Evolutionary conservation across 2,888 invertebrate species (phyloP).

Genomic region (Horisme vitalbata): DNA sequence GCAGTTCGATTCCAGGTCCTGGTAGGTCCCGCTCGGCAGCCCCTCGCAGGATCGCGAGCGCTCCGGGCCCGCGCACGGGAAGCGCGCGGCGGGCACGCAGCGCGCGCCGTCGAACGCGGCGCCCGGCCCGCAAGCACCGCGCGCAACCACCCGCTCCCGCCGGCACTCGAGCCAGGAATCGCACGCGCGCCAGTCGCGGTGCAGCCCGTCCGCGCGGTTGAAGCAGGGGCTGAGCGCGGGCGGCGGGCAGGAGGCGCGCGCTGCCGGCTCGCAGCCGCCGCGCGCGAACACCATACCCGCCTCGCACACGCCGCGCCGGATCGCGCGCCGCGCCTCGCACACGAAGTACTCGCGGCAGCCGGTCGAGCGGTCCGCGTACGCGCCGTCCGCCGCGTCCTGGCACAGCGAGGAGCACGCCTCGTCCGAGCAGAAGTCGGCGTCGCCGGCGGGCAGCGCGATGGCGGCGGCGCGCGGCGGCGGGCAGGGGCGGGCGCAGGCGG

Average conservation of each 20-base stretch:
- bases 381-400: conserved; percentile 76
- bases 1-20: conserved; percentile 77
- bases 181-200: conserved; percentile 76
- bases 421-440: conserved; percentile 76
- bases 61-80: conserved; percentile 75
- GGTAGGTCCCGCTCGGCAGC: conserved; percentile 80
- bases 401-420: conserved; percentile 77
- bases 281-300: conserved; percentile 77
- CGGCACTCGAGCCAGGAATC: conserved; percentile 77
- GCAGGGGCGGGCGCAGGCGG: conserved; percentile 53
- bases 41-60: conserved; percentile 66
- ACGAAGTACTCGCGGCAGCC: conserved; percentile 83
- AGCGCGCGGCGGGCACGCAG: conserved; percentile 64
- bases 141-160: conserved; percentile 65
- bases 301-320: conserved; percentile 81
- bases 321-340: conserved; percentile 77
- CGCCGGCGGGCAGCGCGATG: conserved; percentile 74
- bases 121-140: conserved; percentile 72
- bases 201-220: conserved; percentile 67
- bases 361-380: conserved; percentile 79
- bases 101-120: conserved; percentile 76
- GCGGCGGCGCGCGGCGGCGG: conserved; percentile 69
- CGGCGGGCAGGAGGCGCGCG: conserved; percentile 68
- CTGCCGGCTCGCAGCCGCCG: conserved; percentile 75
- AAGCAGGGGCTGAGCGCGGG: conserved; percentile 72